These are phyloP conservation scores for Dynastes maya DNA, from an alignment of 2,888 invertebrate genomes.

Conservation along the genomic window DNA sequence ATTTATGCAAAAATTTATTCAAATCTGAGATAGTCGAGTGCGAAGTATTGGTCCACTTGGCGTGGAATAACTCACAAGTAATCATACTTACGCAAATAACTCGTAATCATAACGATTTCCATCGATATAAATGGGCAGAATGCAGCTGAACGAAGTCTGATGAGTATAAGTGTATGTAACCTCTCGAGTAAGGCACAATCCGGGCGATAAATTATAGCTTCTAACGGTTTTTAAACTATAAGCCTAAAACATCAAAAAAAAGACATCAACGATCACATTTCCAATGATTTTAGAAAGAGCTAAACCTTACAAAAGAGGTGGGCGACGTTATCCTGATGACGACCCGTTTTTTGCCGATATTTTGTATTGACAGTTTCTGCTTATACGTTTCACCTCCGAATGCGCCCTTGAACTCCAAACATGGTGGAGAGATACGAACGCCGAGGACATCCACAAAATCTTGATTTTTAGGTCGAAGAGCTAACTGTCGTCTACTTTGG, in stretches of 20 bases:
- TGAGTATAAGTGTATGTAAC: constrained; percentile 23
- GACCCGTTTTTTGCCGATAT: constrained; percentile 38
- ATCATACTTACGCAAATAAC: constrained; percentile 63
- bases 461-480: neutral
- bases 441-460: constrained; percentile 34
- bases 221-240: neutral
- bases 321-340: constrained; percentile 47
- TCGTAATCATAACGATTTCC: constrained; percentile 61
- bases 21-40: too few relatives aligned
- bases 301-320: constrained; percentile 46
- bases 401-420: constrained; percentile 43
- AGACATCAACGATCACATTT: too few relatives aligned
- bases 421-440: constrained; percentile 49
- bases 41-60: too few relatives aligned
- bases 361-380: constrained; percentile 49
- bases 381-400: constrained; percentile 49
- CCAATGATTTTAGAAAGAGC: neutral
- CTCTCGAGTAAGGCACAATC: constrained; percentile 31
- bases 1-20: too few relatives aligned
- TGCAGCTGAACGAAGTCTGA: constrained; percentile 2
- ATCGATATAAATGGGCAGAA: constrained; percentile 46
- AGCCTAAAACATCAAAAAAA: constrained; percentile 6
- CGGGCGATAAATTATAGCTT: constrained; percentile 35
- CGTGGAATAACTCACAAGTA: too few relatives aligned
- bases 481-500: too few relatives aligned